These are phyloP conservation scores for Leptinotarsa defecta DNA, from an alignment of 1,140 invertebrate genomes.

Conservation along the genomic window DNA sequence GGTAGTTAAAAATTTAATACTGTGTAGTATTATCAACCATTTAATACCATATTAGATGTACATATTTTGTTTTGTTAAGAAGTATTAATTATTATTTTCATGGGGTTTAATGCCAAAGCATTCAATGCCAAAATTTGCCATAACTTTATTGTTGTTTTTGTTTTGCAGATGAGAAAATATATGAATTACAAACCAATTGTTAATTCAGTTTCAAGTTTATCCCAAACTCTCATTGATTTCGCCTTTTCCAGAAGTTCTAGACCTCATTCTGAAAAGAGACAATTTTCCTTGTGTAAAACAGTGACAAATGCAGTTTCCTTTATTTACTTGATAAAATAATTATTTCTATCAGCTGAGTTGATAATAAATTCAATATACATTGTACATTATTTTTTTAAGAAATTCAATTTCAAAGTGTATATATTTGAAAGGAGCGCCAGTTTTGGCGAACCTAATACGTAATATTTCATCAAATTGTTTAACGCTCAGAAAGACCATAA, in stretches of 20 bases:
- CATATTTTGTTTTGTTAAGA: slow-evolving; percentile 36
- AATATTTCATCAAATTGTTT: no score
- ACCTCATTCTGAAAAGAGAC: not conserved
- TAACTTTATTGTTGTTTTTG: slow-evolving; percentile 55
- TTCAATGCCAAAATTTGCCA: slow-evolving; percentile 58
- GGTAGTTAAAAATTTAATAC: slow-evolving; percentile 41
- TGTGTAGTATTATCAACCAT: slow-evolving; percentile 44
- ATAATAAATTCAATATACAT: no score
- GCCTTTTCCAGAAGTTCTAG: not conserved
- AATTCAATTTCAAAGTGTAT: no score
- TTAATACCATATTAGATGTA: slow-evolving; percentile 38
- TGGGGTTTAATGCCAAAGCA: slow-evolving; percentile 56
- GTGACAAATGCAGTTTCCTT: no score
- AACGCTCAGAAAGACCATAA: no score
- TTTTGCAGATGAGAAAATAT: slow-evolving; percentile 48
- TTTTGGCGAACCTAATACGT: no score
- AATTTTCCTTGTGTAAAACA: no score
- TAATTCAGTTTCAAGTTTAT: not conserved
- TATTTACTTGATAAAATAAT: no score
- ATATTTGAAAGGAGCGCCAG: no score
- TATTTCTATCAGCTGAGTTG: no score
- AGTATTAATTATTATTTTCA: slow-evolving; percentile 47
- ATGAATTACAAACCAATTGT: slow-evolving; percentile 12
- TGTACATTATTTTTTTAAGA: no score
- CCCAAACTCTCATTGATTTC: not conserved